phyloP scores from a whole-genome alignment of 2,113 vertebrate genomes.

The Oreochromis spilurus region DNA sequence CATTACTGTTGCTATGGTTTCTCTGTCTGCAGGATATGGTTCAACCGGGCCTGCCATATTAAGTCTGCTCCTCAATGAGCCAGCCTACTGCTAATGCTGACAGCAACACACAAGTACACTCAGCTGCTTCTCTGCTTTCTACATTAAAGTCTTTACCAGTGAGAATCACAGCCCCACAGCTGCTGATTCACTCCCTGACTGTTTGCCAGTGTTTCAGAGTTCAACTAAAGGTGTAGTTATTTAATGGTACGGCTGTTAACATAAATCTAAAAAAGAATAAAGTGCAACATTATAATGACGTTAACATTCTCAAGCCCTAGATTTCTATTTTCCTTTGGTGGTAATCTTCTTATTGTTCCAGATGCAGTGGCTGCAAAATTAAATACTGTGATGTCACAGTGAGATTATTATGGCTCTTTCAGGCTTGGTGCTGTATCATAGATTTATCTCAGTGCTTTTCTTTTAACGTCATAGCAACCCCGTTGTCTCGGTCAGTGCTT shows the following conservation, averaged over 20 bases:
- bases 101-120: constrained; percentile 17
- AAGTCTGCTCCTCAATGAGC: constrained; percentile 37
- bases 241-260: background rate
- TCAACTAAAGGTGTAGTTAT: background rate
- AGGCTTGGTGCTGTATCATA: background rate
- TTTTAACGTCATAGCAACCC: background rate
- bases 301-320: background rate
- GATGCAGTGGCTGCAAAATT: constrained; percentile 26
- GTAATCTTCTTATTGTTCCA: constrained; percentile 29
- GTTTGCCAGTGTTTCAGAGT: background rate
- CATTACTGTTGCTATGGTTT: constrained; percentile 75
- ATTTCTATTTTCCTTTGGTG: background rate
- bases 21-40: constrained; percentile 66
- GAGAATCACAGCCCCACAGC: background rate
- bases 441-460: background rate
- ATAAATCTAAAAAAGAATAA: background rate
- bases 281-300: background rate
- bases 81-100: constrained; percentile 27
- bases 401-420: constrained; percentile 8
- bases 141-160: background rate
- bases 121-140: background rate
- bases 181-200: background rate
- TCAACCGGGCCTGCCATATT: constrained; percentile 65
- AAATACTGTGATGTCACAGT: constrained; percentile 2
- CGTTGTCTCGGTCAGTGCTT: background rate